These are phyloP conservation scores for Drosophila birchii DNA, from an alignment of 2,888 invertebrate genomes.

Conservation along the genomic window DNA sequence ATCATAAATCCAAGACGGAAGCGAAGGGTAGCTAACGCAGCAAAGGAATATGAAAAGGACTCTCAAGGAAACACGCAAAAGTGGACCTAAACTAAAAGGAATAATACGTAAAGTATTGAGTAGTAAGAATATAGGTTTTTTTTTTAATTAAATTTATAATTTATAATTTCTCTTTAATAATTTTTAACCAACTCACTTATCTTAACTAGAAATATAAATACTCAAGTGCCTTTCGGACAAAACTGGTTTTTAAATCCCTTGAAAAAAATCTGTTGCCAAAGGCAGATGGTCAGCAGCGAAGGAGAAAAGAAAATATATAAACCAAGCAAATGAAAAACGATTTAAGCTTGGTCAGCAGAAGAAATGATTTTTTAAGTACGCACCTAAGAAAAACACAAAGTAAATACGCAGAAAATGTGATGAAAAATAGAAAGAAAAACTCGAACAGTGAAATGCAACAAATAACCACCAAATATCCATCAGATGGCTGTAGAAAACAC, in stretches of 20 bases:
- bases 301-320: background rate
- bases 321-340: conserved; percentile 32
- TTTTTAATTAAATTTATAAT: background rate
- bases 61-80: conserved; percentile 2
- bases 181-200: background rate
- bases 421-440: conserved; percentile 1
- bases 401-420: conserved; percentile 3
- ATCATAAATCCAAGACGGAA: conserved; percentile 29
- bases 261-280: conserved; percentile 1
- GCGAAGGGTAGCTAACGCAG: conserved; percentile 6
- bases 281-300: background rate
- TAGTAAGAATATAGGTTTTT: background rate
- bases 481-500: conserved; percentile 25
- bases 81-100: no score
- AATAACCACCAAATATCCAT: conserved; percentile 70
- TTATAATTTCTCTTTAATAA: background rate
- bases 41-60: conserved; percentile 13
- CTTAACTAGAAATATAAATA: background rate
- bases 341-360: conserved; percentile 61
- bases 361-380: conserved; percentile 68
- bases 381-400: conserved; percentile 28
- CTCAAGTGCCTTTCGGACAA: background rate
- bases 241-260: conserved; percentile 2
- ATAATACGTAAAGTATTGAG: background rate
- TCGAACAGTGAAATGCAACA: conserved; percentile 32